phyloP scores from a whole-genome alignment of 2,888 invertebrate genomes.

The Marasmarcha lunaedactyla region DNA sequence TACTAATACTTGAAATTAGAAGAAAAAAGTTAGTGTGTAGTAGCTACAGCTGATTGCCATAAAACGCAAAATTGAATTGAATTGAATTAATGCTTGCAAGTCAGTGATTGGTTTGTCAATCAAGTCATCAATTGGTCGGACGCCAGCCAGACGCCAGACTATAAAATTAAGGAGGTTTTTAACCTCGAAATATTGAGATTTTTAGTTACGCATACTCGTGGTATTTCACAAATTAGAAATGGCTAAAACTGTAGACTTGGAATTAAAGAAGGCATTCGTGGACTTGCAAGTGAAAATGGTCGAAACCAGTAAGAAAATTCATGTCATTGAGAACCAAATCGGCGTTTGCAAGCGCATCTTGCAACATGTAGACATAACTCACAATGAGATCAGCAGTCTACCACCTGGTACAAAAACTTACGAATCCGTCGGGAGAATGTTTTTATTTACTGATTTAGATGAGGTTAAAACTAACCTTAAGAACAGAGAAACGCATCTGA shows the following conservation, averaged over 20 bases:
- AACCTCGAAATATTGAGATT: too few species aligned
- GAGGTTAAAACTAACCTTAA: slow-evolving; percentile 75
- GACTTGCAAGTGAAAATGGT: slow-evolving; percentile 86
- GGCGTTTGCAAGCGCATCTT: slow-evolving; percentile 75
- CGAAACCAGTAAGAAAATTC: slow-evolving; percentile 83
- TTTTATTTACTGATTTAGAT: slow-evolving; percentile 76
- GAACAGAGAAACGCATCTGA: slow-evolving; percentile 63
- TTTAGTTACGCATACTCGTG: too few species aligned
- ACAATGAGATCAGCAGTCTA: slow-evolving; percentile 72
- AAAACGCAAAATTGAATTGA: too few species aligned
- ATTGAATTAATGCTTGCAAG: too few species aligned
- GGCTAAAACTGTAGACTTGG: slow-evolving; percentile 68
- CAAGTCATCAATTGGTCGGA: too few species aligned
- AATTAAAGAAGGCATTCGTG: slow-evolving; percentile 79
- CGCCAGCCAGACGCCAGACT: too few species aligned
- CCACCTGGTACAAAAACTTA: slow-evolving; percentile 78
- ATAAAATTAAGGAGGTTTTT: too few species aligned
- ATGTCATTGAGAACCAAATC: slow-evolving; percentile 83
- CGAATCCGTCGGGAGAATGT: slow-evolving; percentile 88
- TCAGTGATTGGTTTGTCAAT: too few species aligned
- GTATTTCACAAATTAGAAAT: too few species aligned
- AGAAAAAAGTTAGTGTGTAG: too few species aligned
- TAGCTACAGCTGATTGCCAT: too few species aligned
- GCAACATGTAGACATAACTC: slow-evolving; percentile 79
- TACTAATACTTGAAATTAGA: too few species aligned